Evolutionary conservation across 2,113 vertebrate genomes (phyloP).

Genomic region (Prolemur simus): DNA sequence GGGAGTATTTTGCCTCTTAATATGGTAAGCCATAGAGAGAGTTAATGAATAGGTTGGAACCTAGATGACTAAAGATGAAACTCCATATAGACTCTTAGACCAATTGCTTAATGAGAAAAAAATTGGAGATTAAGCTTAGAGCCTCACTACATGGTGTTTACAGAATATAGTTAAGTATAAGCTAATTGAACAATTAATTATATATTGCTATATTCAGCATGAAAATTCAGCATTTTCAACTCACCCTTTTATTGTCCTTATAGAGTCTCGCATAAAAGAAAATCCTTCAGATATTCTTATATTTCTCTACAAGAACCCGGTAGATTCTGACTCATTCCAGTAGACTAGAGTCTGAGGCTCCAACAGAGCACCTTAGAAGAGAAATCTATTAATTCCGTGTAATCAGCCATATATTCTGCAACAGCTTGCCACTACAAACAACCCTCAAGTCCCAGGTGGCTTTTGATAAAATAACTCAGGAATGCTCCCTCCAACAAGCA

Average conservation of each 20-base stretch:
- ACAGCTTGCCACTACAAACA: neutral
- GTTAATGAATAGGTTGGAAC: neutral
- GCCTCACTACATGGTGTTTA: neutral
- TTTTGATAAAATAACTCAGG: neutral
- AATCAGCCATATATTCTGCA: neutral
- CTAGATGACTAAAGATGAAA: neutral
- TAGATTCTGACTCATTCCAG: neutral
- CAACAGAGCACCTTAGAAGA: neutral
- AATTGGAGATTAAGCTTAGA: neutral
- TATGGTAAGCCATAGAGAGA: neutral
- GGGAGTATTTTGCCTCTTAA: neutral
- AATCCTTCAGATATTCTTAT: neutral
- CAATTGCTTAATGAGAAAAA: neutral
- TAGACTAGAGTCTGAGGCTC: neutral
- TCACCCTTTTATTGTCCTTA: neutral
- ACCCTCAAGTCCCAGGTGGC: neutral
- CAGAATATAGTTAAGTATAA: neutral
- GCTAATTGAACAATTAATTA: neutral
- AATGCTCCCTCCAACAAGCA: neutral
- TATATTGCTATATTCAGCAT: neutral
- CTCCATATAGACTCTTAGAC: neutral
- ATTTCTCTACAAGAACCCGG: neutral
- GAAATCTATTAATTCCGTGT: neutral
- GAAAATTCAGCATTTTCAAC: neutral
- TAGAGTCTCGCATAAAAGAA: neutral